Conservation (phyloP, 2,113 vertebrate species). For the Dipodomys spectabilis region DNA sequence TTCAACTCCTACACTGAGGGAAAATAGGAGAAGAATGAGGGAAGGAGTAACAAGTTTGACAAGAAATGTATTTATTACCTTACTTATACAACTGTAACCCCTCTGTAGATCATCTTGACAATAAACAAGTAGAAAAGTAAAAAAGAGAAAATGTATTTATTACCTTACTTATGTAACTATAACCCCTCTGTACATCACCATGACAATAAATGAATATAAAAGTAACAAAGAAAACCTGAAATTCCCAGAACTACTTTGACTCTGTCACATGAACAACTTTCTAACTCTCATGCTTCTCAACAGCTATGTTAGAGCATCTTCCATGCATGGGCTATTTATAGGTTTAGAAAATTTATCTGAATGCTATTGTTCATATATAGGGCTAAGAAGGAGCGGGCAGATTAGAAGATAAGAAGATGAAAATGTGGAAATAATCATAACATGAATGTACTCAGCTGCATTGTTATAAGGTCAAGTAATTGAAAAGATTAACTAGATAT, state of each 20-base stretch:
- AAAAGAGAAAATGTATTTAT: background rate
- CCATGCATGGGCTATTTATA: background rate
- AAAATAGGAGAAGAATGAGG: too few species aligned
- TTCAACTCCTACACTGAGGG: background rate
- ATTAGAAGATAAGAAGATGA: background rate
- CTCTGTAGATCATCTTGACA: too few species aligned
- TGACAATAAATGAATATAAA: background rate
- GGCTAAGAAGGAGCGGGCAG: background rate
- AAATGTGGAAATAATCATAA: background rate
- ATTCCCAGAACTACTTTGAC: background rate
- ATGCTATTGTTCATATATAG: background rate
- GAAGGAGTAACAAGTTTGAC: too few species aligned
- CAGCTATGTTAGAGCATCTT: background rate
- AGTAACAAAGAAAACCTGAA: background rate
- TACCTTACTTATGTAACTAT: too few species aligned
- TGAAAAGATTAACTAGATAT: background rate
- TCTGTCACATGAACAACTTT: background rate
- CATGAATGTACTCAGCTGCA: background rate
- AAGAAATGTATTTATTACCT: too few species aligned
- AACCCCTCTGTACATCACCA: too few species aligned
- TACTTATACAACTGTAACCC: too few species aligned
- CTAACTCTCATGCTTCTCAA: background rate
- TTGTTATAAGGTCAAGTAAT: background rate
- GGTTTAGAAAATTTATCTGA: slow-evolving; percentile 8
- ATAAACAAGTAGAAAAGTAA: background rate